Base-by-base conservation (phyloP, 2,888 invertebrate species). In the Synergus itoensis region DNA sequence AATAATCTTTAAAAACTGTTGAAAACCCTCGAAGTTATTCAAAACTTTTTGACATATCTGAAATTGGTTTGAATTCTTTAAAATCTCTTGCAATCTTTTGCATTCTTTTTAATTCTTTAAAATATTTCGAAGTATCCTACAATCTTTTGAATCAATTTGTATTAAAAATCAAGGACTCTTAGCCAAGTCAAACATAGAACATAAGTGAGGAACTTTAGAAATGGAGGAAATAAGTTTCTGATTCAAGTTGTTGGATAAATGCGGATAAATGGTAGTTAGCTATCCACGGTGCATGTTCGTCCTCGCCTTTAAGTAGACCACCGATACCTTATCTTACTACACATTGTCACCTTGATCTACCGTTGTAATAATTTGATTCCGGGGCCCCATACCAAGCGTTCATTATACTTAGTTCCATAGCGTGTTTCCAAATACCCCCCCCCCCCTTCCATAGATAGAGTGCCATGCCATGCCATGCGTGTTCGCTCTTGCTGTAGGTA, bases 401-500 rank as follows among this genome's bases (percentile, higher is more conserved):
- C 81, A 81, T 83, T 69, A 81, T 81, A 81, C 79, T 81, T 83
- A 83, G 83, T 77, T 83, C 83, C 83, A 80, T 83, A 83, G 83
- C 69, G 78, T 83, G 80, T 81, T 83, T 81, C 80, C 83, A 79
- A 83, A 77, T 77, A 69, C 28, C 45, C 69, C 69, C 28, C 21
- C 28, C 18, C 28, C 18, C 79, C 79, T 88, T 88, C 87, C 88
- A 91, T 91, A 92, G 92, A 91, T 90, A 90, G 91, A 92, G 92
- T 92, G 92, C 91, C 69, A n/a, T 69, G 67, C 89, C 91, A 91
- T 92, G 92, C 92, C 92, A 92, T 92, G 92, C 91, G 91, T 92
- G 92, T 92, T 92, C 92, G 92, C 92, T 92, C 92, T 92, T 93
- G 93, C 94, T 95, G 95, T 96, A 97, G 97, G 97, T 97, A 95